phyloP scores from a whole-genome alignment of 2,888 invertebrate genomes.

The Cynaeus angustus region DNA sequence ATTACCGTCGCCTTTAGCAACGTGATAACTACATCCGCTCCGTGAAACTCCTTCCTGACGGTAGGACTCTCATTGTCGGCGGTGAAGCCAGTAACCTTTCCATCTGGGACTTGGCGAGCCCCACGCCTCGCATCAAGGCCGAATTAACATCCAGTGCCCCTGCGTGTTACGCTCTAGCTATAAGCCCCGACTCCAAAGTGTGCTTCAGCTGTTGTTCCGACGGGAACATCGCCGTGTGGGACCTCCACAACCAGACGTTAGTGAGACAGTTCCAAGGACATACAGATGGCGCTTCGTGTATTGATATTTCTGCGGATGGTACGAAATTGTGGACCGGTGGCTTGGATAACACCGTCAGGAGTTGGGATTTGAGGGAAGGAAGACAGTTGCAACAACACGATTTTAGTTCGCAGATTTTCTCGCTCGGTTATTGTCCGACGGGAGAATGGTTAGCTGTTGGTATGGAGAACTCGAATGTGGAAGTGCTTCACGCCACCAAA shows the following conservation, averaged over 20 bases:
- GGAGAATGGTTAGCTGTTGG: constrained; percentile 97
- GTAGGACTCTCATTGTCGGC: constrained; percentile 94
- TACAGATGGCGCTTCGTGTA: constrained; percentile 96
- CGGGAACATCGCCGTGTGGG: constrained; percentile 98
- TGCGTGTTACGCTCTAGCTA: constrained; percentile 97
- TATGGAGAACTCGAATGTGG: constrained; percentile 97
- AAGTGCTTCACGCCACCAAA: constrained; percentile 90
- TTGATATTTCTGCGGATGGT: constrained; percentile 95
- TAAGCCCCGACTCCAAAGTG: constrained; percentile 95
- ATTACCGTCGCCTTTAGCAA: constrained; percentile 75
- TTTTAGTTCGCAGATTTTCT: constrained; percentile 95
- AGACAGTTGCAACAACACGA: constrained; percentile 94
- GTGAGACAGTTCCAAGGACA: constrained; percentile 93
- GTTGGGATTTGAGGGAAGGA: constrained; percentile 94
- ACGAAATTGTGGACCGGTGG: constrained; percentile 97
- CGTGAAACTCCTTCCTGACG: constrained; percentile 94
- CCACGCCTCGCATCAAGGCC: constrained; percentile 92
- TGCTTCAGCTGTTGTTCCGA: constrained; percentile 99
- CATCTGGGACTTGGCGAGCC: constrained; percentile 95
- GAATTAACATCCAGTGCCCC: constrained; percentile 95
- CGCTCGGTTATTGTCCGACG: constrained; percentile 92
- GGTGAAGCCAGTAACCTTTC: constrained; percentile 96
- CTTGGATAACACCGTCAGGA: constrained; percentile 93
- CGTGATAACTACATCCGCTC: constrained; percentile 96
- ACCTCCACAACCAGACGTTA: constrained; percentile 92